Evolutionary conservation across 2,113 vertebrate species (phyloP).

Genomic region (Neodon shergylaensis): DNA sequence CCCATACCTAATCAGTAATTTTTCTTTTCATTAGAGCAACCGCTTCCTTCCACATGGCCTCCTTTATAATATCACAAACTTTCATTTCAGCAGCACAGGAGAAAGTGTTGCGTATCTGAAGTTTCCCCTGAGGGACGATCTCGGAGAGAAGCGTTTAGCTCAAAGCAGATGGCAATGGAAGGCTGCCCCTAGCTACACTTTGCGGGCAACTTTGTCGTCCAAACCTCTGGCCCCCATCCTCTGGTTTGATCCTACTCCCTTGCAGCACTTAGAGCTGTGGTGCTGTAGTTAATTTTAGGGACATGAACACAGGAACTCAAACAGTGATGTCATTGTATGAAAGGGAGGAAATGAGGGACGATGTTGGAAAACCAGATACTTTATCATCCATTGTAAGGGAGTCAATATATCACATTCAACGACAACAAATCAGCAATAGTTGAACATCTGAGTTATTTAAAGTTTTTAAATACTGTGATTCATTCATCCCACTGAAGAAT

Average conservation of each 20-base stretch:
- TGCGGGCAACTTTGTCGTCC: background rate
- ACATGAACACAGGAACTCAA: background rate
- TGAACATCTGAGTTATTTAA: background rate
- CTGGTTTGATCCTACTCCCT: background rate
- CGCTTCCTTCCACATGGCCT: background rate
- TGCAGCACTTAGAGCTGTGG: background rate
- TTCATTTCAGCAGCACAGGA: background rate
- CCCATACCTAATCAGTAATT: background rate
- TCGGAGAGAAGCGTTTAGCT: background rate
- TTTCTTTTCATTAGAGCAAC: background rate
- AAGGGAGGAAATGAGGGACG: background rate
- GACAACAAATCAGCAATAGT: background rate
- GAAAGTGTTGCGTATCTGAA: background rate
- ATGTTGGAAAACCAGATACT: background rate
- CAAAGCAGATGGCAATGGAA: background rate
- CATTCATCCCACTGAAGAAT: background rate
- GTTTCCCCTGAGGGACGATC: background rate
- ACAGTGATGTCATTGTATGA: too few species aligned
- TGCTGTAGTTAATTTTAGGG: background rate
- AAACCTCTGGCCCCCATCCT: background rate
- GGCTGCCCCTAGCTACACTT: background rate
- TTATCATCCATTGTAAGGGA: background rate
- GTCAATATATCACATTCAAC: background rate
- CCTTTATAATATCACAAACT: background rate
- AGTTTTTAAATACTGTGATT: background rate